Conservation (phyloP, 1,140 invertebrate species). For the Tachypleus tridentatus region DNA sequence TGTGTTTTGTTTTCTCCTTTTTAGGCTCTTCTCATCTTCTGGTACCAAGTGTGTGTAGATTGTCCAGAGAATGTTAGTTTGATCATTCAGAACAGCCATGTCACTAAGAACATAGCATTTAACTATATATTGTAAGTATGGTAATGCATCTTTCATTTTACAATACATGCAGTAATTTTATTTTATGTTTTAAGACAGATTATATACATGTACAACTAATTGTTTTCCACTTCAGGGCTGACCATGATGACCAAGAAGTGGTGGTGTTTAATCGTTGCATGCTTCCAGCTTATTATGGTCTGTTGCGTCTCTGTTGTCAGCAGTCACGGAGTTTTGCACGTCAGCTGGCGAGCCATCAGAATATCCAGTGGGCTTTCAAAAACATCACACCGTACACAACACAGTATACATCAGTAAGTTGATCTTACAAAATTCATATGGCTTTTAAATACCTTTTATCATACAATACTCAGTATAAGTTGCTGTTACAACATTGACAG, state of each 20-base stretch:
- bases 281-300: slow-evolving; percentile 87
- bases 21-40: slow-evolving; percentile 68
- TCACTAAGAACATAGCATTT: slow-evolving; percentile 87
- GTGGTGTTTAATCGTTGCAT: slow-evolving; percentile 83
- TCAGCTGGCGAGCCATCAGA: slow-evolving; percentile 78
- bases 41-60: slow-evolving; percentile 81
- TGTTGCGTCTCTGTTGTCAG: slow-evolving; percentile 76
- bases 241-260: slow-evolving; percentile 90
- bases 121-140: slow-evolving; percentile 85
- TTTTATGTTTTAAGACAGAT: slow-evolving; percentile 1
- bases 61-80: slow-evolving; percentile 83
- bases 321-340: slow-evolving; percentile 71
- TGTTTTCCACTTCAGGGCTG: slow-evolving; percentile 43
- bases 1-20: not conserved
- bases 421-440: no score
- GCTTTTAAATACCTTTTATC: no score
- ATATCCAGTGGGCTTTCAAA: slow-evolving; percentile 91
- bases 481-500: no score
- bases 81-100: slow-evolving; percentile 66
- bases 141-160: not conserved
- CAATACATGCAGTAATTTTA: no score
- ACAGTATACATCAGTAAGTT: slow-evolving; percentile 64
- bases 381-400: slow-evolving; percentile 88
- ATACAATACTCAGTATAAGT: no score
- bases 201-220: not conserved